These are phyloP conservation scores for Hypolimnas misippus DNA, from an alignment of 2,888 invertebrate genomes.

Conservation along the genomic window DNA sequence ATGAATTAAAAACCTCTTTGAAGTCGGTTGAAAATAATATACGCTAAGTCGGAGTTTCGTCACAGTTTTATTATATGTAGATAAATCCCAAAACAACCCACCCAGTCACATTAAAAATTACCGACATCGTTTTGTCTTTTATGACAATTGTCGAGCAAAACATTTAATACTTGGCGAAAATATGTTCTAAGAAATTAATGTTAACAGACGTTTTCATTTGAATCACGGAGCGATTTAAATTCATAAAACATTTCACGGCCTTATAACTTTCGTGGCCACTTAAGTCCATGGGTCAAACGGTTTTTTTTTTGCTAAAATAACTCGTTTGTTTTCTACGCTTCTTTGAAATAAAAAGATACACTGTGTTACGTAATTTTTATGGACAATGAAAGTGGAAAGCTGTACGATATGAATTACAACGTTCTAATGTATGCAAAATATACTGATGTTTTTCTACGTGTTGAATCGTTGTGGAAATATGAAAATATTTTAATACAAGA, in stretches of 20 bases:
- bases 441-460: not conserved
- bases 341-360: slow-evolving; percentile 29
- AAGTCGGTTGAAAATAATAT: no score
- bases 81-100: not conserved
- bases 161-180: not conserved
- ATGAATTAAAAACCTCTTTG: no score
- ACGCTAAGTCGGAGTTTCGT: no score
- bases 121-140: not conserved
- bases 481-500: not conserved
- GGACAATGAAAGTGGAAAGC: slow-evolving; percentile 40
- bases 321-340: slow-evolving; percentile 31
- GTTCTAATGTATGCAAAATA: slow-evolving; percentile 20
- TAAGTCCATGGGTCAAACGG: slow-evolving; percentile 26
- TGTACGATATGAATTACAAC: slow-evolving; percentile 28
- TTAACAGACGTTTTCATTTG: not conserved
- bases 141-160: not conserved
- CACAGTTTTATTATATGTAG: not conserved
- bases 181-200: not conserved
- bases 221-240: slow-evolving; percentile 15
- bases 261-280: slow-evolving; percentile 30
- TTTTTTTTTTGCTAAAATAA: slow-evolving; percentile 26
- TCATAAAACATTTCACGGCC: slow-evolving; percentile 28
- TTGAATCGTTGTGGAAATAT: not conserved
- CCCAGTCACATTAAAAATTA: not conserved
- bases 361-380: slow-evolving; percentile 31